Conservation (phyloP, 2,888 invertebrate genomes). For the Tyria jacobaeae region DNA sequence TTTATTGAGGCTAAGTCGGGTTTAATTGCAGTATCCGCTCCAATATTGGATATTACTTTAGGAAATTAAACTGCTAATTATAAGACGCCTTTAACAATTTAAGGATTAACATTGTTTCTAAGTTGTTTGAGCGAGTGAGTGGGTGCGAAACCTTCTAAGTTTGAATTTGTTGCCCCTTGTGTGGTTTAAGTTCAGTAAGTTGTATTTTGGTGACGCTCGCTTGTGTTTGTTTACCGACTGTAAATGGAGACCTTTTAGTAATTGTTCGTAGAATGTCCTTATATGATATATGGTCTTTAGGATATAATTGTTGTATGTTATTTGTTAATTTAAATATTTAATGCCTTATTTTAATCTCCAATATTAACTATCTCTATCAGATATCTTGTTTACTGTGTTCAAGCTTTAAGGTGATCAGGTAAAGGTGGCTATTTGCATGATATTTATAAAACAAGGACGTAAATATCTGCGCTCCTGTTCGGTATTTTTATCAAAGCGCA, state of each 20-base stretch:
- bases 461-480: too few relatives aligned
- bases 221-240: neutral
- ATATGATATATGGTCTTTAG: neutral
- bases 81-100: slow-evolving; percentile 21
- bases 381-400: neutral
- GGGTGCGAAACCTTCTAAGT: slow-evolving; percentile 18
- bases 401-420: neutral
- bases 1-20: slow-evolving; percentile 22
- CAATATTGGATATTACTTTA: slow-evolving; percentile 29
- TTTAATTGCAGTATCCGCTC: slow-evolving; percentile 26
- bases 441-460: too few relatives aligned
- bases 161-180: slow-evolving; percentile 12
- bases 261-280: neutral
- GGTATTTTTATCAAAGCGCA: too few relatives aligned
- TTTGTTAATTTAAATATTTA: too few relatives aligned
- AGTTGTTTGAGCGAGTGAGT: slow-evolving; percentile 17
- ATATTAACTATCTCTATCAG: too few relatives aligned
- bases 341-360: too few relatives aligned
- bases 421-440: neutral
- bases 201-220: slow-evolving; percentile 4
- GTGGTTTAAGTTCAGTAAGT: slow-evolving; percentile 18
- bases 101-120: slow-evolving; percentile 23
- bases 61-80: slow-evolving; percentile 25
- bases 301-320: neutral
- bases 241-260: slow-evolving; percentile 7